A percentile compares a stretch with the other conserved stretches of the same genome.
phyloP scores from a whole-genome alignment of 2,888 invertebrate species.

The Amphipyra berbera region DNA sequence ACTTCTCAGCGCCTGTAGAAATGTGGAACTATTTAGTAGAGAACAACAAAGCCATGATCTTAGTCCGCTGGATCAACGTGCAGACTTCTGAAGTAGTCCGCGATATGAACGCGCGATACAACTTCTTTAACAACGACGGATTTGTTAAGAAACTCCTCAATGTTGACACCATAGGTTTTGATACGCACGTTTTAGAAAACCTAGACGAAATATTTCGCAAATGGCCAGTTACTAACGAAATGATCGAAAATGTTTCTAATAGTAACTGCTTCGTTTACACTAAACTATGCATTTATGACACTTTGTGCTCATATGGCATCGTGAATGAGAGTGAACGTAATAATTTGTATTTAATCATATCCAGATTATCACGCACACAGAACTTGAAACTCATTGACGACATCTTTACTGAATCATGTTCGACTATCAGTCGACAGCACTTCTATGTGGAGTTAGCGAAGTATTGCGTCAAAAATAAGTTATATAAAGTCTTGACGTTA shows the following conservation, averaged over 20 bases:
- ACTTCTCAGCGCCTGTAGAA: slow-evolving; percentile 85
- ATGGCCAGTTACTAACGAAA: slow-evolving; percentile 89
- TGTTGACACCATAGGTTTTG: slow-evolving; percentile 83
- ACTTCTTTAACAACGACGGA: slow-evolving; percentile 83
- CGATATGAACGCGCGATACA: slow-evolving; percentile 84
- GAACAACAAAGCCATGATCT: slow-evolving; percentile 89
- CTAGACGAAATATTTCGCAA: slow-evolving; percentile 87
- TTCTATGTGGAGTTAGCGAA: slow-evolving; percentile 88
- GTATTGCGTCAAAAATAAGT: slow-evolving; percentile 87
- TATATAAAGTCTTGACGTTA: slow-evolving; percentile 87
- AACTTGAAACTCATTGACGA: slow-evolving; percentile 88
- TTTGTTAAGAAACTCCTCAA: slow-evolving; percentile 82
- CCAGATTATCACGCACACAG: slow-evolving; percentile 90
- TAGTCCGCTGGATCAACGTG: slow-evolving; percentile 91
- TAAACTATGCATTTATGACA: slow-evolving; percentile 90
- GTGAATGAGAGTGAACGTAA: slow-evolving; percentile 90
- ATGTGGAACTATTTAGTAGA: slow-evolving; percentile 91
- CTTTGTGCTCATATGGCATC: slow-evolving; percentile 91
- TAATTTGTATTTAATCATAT: slow-evolving; percentile 89
- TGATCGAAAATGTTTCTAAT: slow-evolving; percentile 88
- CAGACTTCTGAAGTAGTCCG: slow-evolving; percentile 87
- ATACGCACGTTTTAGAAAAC: slow-evolving; percentile 76
- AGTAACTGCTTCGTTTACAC: slow-evolving; percentile 86
- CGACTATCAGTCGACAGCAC: slow-evolving; percentile 83
- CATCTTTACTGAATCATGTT: slow-evolving; percentile 87